Evolutionary conservation across 2,888 invertebrate species (phyloP).

Genomic region (Athalia cordata): DNA sequence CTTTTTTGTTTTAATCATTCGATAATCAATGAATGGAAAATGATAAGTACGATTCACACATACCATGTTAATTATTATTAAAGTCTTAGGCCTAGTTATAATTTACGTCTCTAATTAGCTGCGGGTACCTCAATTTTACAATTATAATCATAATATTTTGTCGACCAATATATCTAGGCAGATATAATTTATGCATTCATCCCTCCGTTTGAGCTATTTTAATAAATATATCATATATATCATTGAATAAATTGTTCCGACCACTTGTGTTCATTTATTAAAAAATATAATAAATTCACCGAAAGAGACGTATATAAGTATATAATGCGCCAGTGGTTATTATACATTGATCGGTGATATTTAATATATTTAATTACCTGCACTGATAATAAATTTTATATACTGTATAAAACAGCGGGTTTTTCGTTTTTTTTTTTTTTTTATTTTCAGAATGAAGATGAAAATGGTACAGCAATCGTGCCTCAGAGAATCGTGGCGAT

Average conservation of each 20-base stretch:
- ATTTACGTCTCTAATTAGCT: neutral
- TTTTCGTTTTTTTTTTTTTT: too few relatives aligned
- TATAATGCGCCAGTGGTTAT: too few relatives aligned
- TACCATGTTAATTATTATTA: too few relatives aligned
- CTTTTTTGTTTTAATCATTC: too few relatives aligned
- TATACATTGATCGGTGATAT: too few relatives aligned
- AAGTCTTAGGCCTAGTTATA: too few relatives aligned
- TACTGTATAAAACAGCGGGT: neutral
- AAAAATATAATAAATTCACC: neutral
- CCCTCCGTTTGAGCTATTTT: conserved; percentile 26
- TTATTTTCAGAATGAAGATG: conserved; percentile 23
- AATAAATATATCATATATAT: neutral
- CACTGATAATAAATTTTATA: neutral
- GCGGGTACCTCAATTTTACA: neutral
- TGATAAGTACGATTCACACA: too few relatives aligned
- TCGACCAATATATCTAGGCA: neutral
- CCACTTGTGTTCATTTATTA: conserved; percentile 2
- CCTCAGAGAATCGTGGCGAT: conserved; percentile 74
- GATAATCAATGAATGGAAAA: too few relatives aligned
- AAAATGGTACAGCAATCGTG: conserved; percentile 47
- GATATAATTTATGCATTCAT: neutral
- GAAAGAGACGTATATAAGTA: too few relatives aligned
- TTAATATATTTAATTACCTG: too few relatives aligned
- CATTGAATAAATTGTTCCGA: too few relatives aligned
- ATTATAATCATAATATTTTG: neutral